These are phyloP conservation scores for Bombycilla garrulus DNA, from an alignment of 2,113 vertebrate species.

Conservation along the genomic window DNA sequence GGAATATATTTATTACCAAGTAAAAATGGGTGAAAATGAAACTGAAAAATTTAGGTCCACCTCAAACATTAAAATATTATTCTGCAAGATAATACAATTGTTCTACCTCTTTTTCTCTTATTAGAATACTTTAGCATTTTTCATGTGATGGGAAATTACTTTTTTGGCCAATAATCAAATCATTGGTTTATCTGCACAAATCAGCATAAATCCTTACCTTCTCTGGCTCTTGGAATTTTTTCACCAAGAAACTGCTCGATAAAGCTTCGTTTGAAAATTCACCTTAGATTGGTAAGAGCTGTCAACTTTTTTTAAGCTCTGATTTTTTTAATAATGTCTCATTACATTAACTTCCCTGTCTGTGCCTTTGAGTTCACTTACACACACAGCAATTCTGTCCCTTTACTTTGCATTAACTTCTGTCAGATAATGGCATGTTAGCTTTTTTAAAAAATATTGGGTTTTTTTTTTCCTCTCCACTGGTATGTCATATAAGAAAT, in stretches of 20 bases:
- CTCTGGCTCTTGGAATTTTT: background rate
- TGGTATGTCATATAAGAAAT: background rate
- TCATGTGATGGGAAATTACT: background rate
- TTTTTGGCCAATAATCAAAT: background rate
- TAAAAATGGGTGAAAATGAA: background rate
- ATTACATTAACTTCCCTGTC: background rate
- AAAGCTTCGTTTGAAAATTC: background rate
- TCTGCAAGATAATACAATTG: background rate
- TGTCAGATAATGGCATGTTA: background rate
- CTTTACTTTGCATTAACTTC: background rate
- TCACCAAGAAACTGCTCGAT: background rate
- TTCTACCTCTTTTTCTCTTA: background rate
- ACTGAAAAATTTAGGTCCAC: background rate
- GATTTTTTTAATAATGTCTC: background rate
- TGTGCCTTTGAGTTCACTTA: background rate
- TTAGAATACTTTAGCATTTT: background rate
- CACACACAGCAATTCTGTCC: background rate
- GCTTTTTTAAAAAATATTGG: too few relatives aligned
- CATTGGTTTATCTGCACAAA: background rate
- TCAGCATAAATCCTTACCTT: background rate
- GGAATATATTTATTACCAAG: background rate
- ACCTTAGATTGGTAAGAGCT: background rate
- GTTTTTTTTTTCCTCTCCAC: background rate
- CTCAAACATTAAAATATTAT: background rate
- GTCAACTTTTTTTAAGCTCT: background rate